Conservation (phyloP, 2,888 invertebrate genomes). For the Sarcophaga caerulescens region DNA sequence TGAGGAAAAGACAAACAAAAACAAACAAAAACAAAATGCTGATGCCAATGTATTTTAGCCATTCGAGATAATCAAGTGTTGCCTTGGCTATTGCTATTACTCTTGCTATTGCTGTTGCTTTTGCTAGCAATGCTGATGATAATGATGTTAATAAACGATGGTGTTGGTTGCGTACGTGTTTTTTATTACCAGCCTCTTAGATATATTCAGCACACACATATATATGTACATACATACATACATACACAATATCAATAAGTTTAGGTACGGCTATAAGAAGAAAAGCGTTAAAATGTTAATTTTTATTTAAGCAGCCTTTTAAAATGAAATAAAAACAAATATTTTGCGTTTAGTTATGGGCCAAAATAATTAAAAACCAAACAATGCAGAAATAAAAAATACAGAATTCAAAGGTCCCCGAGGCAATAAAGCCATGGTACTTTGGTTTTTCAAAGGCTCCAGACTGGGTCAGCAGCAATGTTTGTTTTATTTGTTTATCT, state of each 20-base stretch:
- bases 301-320: background rate
- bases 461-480: constrained; percentile 61
- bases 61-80: constrained; percentile 38
- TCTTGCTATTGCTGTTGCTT: background rate
- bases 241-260: background rate
- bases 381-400: background rate
- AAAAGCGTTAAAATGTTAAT: background rate
- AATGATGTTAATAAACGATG: constrained; percentile 7
- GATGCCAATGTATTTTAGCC: background rate
- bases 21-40: background rate
- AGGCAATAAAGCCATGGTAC: background rate
- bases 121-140: background rate
- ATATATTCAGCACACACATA: constrained; percentile 19
- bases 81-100: background rate
- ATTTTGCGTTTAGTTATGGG: background rate
- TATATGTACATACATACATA: constrained; percentile 37
- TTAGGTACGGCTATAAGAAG: background rate
- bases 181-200: background rate
- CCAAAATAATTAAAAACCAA: background rate
- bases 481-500: constrained; percentile 5
- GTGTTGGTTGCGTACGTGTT: constrained; percentile 47
- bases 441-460: background rate
- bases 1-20: background rate
- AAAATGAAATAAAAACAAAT: background rate
- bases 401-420: background rate